Conservation (phyloP, 2,888 invertebrate species). For the Synergus itoensis region DNA sequence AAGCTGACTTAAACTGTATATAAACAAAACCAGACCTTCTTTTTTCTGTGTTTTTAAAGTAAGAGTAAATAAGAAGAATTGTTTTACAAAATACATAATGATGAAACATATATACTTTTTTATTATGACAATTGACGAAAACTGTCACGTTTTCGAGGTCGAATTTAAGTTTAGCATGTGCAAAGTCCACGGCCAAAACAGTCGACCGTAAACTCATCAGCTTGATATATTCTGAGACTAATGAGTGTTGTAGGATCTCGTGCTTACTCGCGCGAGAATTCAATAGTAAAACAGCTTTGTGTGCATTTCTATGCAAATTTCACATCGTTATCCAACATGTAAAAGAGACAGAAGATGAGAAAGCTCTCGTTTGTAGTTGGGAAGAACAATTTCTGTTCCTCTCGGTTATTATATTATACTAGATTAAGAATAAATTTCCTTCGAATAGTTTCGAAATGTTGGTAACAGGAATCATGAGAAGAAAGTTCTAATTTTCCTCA, state of each 20-base stretch:
- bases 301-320: constrained; percentile 29
- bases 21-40: too few relatives aligned
- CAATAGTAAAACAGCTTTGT: constrained; percentile 20
- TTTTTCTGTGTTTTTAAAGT: too few relatives aligned
- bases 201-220: constrained; percentile 14
- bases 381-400: not conserved
- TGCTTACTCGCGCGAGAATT: constrained; percentile 32
- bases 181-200: constrained; percentile 27
- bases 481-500: constrained; percentile 34
- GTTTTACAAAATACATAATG: too few relatives aligned
- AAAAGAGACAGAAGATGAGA: not conserved
- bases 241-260: constrained; percentile 24
- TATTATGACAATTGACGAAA: not conserved
- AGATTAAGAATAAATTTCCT: not conserved
- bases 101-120: too few relatives aligned
- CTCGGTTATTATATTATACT: not conserved
- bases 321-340: constrained; percentile 16
- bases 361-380: not conserved
- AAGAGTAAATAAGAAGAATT: too few relatives aligned
- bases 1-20: too few relatives aligned
- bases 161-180: not conserved
- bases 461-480: not conserved
- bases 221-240: constrained; percentile 24
- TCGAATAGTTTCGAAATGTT: too few relatives aligned
- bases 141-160: not conserved